These are phyloP conservation scores for Microtus ochrogaster DNA, from an alignment of 2,113 vertebrate genomes.

Conservation along the genomic window DNA sequence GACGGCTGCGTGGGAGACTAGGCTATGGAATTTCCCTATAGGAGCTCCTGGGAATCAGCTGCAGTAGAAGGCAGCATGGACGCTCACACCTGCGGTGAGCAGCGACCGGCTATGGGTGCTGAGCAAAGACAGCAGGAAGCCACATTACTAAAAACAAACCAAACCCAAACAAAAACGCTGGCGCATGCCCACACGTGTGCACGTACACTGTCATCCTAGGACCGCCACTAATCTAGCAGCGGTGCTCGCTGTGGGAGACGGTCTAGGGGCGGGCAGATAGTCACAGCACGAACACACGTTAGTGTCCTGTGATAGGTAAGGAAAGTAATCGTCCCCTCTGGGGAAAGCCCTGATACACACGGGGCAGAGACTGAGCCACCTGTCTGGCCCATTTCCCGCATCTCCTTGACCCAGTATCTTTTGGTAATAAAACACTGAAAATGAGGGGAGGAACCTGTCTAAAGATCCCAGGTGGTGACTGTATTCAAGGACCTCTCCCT, in stretches of 20 bases:
- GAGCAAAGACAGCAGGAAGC: neutral
- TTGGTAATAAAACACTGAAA: too few species aligned
- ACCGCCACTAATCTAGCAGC: accelerated
- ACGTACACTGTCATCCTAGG: neutral
- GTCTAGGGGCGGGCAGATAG: accelerated
- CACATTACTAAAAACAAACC: too few species aligned
- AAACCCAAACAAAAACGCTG: neutral
- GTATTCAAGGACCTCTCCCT: too few species aligned
- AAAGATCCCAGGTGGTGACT: neutral
- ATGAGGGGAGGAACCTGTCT: too few species aligned
- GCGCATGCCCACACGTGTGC: accelerated
- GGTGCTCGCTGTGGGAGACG: too few species aligned
- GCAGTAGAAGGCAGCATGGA: neutral
- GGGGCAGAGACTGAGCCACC: neutral
- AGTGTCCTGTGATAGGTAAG: too few species aligned
- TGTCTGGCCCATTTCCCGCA: accelerated
- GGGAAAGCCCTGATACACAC: neutral
- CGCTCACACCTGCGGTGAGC: accelerated
- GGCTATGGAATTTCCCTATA: neutral
- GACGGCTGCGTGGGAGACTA: neutral
- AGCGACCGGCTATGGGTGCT: neutral
- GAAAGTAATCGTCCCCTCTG: neutral
- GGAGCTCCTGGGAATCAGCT: neutral
- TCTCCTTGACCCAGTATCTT: neutral
- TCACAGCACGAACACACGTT: accelerated